Conservation (phyloP, 2,113 vertebrate genomes). For the Bubo blakistoni region DNA sequence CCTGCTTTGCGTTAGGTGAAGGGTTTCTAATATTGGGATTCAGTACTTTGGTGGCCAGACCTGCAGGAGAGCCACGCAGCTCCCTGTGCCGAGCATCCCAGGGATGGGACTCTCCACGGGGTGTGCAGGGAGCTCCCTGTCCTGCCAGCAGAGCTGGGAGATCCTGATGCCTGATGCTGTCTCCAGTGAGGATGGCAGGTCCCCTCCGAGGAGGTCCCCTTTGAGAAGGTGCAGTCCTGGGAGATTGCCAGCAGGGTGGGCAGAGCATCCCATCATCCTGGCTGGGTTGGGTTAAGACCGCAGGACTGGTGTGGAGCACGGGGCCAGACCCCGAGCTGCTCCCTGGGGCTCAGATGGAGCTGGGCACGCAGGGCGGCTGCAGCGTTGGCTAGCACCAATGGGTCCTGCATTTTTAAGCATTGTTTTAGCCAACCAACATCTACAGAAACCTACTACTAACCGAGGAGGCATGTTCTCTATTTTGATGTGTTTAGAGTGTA, state of each 20-base stretch:
- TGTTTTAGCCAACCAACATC: not conserved
- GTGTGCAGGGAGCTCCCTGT: not conserved
- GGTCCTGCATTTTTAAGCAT: not conserved
- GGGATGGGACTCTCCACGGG: not conserved
- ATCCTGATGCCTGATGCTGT: not conserved
- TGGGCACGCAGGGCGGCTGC: rapidly evolving
- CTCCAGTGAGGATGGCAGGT: not conserved
- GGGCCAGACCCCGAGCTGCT: not conserved
- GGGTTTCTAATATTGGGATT: not conserved
- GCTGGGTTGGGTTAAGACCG: not conserved
- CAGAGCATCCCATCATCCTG: not conserved
- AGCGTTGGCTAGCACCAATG: not conserved
- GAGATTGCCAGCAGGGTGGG: not conserved
- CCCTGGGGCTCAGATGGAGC: not conserved
- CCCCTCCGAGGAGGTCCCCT: not conserved
- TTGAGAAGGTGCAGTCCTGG: not conserved
- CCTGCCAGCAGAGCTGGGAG: not conserved
- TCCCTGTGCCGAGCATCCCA: not conserved
- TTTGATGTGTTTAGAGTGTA: not conserved
- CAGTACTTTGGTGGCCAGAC: not conserved
- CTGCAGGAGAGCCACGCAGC: not conserved
- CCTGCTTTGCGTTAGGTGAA: not conserved
- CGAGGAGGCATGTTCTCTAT: conserved; percentile 59
- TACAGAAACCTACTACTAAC: conserved; percentile 57
- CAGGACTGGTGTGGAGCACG: not conserved